Conservation (phyloP, 2,888 invertebrate species). For the Gastrophysa polygoni region DNA sequence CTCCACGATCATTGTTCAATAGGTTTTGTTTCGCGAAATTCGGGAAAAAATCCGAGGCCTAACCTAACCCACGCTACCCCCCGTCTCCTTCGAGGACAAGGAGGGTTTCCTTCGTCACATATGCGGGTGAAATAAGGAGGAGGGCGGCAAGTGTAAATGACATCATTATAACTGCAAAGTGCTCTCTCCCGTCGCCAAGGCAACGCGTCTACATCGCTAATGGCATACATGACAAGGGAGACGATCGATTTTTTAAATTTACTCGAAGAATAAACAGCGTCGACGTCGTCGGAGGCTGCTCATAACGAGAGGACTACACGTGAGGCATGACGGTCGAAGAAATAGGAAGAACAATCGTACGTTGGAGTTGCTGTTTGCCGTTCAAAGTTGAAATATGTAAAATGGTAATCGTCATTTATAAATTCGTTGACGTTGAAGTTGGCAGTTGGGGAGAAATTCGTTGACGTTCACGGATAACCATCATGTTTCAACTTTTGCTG, state of each 20-base stretch:
- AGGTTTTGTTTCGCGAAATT: conserved; percentile 44
- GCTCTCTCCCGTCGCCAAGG: conserved; percentile 59
- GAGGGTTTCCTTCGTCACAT: conserved; percentile 46
- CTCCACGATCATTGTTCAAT: no score
- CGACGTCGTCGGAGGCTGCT: conserved; percentile 32
- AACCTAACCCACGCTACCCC: no score
- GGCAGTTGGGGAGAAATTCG: no score
- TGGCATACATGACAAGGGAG: conserved; percentile 61
- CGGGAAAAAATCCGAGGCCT: background rate
- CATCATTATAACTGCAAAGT: conserved; percentile 62
- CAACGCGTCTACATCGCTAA: conserved; percentile 57
- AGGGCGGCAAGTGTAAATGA: conserved; percentile 61
- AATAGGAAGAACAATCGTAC: no score
- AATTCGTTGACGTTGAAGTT: no score
- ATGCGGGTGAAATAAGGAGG: conserved; percentile 57
- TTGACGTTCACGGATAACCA: no score
- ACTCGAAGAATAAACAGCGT: conserved; percentile 58
- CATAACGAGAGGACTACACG: conserved; percentile 37
- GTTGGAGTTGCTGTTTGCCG: no score
- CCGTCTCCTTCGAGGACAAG: no score
- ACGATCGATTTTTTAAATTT: conserved; percentile 61
- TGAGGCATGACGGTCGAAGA: conserved; percentile 19
- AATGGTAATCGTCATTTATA: no score
- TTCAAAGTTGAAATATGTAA: no score
- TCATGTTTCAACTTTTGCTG: no score